Base-by-base conservation (phyloP, 2,113 vertebrate genomes). In the Pontoporia blainvillei region DNA sequence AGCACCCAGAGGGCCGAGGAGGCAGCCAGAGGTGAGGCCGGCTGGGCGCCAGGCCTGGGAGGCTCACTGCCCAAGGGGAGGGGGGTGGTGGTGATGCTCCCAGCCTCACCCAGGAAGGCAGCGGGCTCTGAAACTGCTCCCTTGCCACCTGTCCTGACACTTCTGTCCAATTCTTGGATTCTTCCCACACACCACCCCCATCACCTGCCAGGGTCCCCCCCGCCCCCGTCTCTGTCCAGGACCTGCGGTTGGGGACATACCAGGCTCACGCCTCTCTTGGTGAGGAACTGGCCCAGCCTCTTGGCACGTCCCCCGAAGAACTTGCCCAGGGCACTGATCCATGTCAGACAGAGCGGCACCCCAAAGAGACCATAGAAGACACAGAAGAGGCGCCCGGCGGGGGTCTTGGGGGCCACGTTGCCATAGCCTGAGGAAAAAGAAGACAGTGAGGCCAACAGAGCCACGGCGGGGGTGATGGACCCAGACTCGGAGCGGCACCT, bases 251-350 rank as follows among this genome's bases (percentile, higher is more conserved):
- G 41, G 27, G 20, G 83, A 95, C 99, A 98, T 98, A 99, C 99
- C 99, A 99, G 97, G 95, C 99, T 99, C 94, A 99, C 98, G 5
- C 99, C 99, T 99, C 99, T 99, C 98, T 99, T 99, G 0, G 99
- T 99, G 62, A 99, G 99, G 98, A 98, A 99, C 94, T 99, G 99
- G 91, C 99, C 99, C 95, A 99, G 96, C 96, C 99, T 99, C 98
- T 99, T 99, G 94, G 99, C 99, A 94, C 99, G 99, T 94, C 99
- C 99, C 23, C 99, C 99, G 52, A 99, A 99, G 98, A 99, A 99
- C 98, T 99, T 99, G 52, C 99, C 99, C 75, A 99, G 98, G 97
- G 99, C 99, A 92, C 99, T 99, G 98, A 99, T 99, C 99, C 99
- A 99, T 0, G 99, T 99, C 91, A 99, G 98, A 97, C 99, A 99